These are phyloP conservation scores for Petrocephalus zakoni DNA, from an alignment of 2,113 vertebrate genomes.

Conservation along the genomic window DNA sequence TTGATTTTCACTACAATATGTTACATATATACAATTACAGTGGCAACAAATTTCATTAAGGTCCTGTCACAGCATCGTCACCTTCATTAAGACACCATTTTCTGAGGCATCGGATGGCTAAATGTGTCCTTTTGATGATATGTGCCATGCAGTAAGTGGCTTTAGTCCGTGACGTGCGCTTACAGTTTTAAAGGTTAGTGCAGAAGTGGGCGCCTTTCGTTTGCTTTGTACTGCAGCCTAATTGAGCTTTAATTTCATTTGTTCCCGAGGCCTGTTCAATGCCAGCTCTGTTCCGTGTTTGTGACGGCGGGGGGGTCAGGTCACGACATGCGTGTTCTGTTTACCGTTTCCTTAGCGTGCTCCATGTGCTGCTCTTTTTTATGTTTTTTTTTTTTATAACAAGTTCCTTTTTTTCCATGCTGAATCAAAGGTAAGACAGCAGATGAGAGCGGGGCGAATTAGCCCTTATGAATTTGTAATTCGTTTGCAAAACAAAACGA, in stretches of 20 bases:
- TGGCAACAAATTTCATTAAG: background rate
- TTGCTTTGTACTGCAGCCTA: constrained; percentile 45
- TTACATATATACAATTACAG: background rate
- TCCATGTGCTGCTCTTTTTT: constrained; percentile 18
- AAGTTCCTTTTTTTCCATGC: constrained; percentile 8
- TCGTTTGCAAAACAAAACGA: constrained; percentile 33
- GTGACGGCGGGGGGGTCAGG: constrained; percentile 28
- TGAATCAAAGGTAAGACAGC: constrained; percentile 23
- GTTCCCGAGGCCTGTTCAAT: constrained; percentile 58
- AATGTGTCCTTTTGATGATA: constrained; percentile 50
- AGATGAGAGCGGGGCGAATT: constrained; percentile 15
- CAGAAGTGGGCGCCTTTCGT: constrained; percentile 31
- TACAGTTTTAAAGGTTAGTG: constrained; percentile 39
- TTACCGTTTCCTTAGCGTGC: constrained; percentile 23
- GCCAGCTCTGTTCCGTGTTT: constrained; percentile 50
- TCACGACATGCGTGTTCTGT: constrained; percentile 30
- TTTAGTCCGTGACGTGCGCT: constrained; percentile 46
- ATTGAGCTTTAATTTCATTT: constrained; percentile 61
- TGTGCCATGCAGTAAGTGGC: constrained; percentile 42
- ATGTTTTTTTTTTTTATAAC: background rate
- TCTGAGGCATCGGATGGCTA: constrained; percentile 40
- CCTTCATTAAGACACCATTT: background rate
- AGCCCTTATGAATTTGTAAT: constrained; percentile 23
- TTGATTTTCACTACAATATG: background rate
- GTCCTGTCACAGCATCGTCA: background rate